Base-by-base conservation (phyloP, 1,140 invertebrate species). In the Polyergus mexicanus region DNA sequence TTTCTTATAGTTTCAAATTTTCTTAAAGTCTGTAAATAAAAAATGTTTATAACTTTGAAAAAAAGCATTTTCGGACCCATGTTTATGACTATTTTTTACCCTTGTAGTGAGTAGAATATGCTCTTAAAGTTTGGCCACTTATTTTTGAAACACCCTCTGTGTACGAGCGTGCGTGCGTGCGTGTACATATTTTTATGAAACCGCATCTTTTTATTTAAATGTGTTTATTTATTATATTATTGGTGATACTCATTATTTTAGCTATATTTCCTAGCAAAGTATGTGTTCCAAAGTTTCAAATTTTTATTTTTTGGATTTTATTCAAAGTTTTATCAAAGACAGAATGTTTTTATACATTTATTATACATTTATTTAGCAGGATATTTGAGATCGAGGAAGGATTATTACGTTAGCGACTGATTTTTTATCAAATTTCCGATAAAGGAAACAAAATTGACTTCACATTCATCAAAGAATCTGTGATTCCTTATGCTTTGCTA, bases 401-500 rank as follows among this genome's bases (percentile, higher is more conserved):
- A 72, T 13, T 58, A 11, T 41, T 25, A 51, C n/a, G 22, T 3
- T 28, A 80, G 32, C 8, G 22, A 69, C 38, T 4, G 32, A 16
- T 8, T 19, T 68, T 69, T 58, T 54, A 54, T 68, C 35, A 80
- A 80, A 56, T 80, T 68, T 69, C 41, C 11, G 4, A 63, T 41
- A 69, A n/a, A n/a, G 0, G 3, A 69, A 71, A 19, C 47, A 51
- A 51, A 51, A 51, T 51, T 51, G 47, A 51, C 16, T 51, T 51
- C 1, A 47, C 44, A 51, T 51, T 51, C 47, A 51, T 69, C 44
- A 60, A 83, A 72, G n/a, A 60, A 44, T 54, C 28, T 51, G 25
- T 68, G 38, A 74, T 8, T 68, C 19, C 13, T 83, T 60, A 81
- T 71, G 51, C 77, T 81, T 58, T 81, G 41, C 19, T 72, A 22